Evolutionary conservation across 2,888 invertebrate genomes (phyloP), one percentile per base, ranked within the genome.

Genomic region (Ganaspis brasiliensis): DNA sequence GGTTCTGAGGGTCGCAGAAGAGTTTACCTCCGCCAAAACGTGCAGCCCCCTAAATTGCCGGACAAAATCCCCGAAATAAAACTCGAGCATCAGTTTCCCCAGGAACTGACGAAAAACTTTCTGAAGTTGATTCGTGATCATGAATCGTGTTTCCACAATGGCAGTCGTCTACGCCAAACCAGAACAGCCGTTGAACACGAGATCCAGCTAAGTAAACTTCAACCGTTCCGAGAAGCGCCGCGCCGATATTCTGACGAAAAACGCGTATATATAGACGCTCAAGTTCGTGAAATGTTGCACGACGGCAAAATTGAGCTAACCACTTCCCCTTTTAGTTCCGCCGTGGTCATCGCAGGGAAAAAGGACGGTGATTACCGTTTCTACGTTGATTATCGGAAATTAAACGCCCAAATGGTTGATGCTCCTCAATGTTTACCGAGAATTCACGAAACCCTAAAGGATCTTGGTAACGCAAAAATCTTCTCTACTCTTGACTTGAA

Each of bases 211-310:
- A 1, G n/a, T n/a, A n/a, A 40, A 10, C 1, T 1, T 2, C 55
- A 40, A 21, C 10, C 57, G 0, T 35, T 75, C 10, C 56, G 52
- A n/a, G 59, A 49, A 0, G 21, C n/a, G 1, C 71, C 75, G 12
- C 72, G 61, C 16, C 71, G 72, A 3, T 75, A 61, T 49, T 79
- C 85, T 72, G 57, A 79, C 85, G 75, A 76, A 80, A 79, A 78
- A 72, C 31, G 70, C 72, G 74, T 61, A 80, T 57, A 74, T 26
- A 81, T 86, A 3, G 52, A 70, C 5, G 16, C 37, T 12, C 74
- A 77, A 52, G 49, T 72, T 0, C 5, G 63, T 1, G 63, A 77
- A 21, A 77, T 77, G 77, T 16, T 77, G 1, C 24, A 45, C 0
- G 19, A 61, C 0, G 70, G 70, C 0, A 21, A 70, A 19, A 76